These are phyloP conservation scores for Dione juno DNA, from an alignment of 2,888 invertebrate genomes.

Conservation along the genomic window DNA sequence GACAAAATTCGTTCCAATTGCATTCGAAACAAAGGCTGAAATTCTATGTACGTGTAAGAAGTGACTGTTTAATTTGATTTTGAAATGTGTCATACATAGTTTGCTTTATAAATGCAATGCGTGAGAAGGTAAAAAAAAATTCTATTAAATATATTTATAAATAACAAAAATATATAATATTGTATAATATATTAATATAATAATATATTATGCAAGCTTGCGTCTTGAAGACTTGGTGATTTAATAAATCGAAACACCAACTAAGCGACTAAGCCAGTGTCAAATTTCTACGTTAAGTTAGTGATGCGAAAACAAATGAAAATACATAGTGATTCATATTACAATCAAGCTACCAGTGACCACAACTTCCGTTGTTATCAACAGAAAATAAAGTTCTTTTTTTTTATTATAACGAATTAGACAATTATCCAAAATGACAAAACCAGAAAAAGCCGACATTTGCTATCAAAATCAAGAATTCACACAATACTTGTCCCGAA, in stretches of 20 bases:
- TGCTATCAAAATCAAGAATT: conserved; percentile 38
- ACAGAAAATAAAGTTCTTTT: not conserved
- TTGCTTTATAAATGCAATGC: not conserved
- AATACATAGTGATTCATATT: too few relatives aligned
- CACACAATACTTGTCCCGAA: conserved; percentile 38
- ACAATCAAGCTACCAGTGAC: too few relatives aligned
- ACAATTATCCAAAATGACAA: conserved; percentile 34
- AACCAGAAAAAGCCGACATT: conserved; percentile 28
- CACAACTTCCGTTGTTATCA: too few relatives aligned
- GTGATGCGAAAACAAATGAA: not conserved
- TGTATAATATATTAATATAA: not conserved
- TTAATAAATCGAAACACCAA: not conserved
- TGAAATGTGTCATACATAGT: conserved; percentile 26
- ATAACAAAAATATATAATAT: not conserved
- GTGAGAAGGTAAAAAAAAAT: not conserved
- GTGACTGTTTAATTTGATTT: conserved; percentile 35
- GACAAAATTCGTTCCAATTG: conserved; percentile 17
- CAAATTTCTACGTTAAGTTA: not conserved
- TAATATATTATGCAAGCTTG: not conserved
- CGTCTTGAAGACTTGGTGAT: not conserved
- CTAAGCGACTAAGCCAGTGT: not conserved
- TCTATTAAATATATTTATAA: not conserved
- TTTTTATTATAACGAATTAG: conserved; percentile 14
- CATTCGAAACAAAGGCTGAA: not conserved
- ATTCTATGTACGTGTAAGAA: conserved; percentile 11